These are phyloP conservation scores for Tinea trinotella DNA, from an alignment of 2,888 invertebrate genomes.

Conservation along the genomic window DNA sequence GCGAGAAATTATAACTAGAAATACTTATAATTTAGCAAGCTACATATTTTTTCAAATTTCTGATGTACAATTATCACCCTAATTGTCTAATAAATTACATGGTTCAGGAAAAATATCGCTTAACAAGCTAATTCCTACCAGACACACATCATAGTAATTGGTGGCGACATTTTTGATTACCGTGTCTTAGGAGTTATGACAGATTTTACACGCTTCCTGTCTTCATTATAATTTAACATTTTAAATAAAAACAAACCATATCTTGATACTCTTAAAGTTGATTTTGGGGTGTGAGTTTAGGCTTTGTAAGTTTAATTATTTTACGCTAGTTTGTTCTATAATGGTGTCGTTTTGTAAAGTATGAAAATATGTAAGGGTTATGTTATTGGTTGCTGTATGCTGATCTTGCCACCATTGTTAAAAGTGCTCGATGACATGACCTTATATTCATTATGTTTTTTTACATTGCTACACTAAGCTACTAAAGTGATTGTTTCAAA, in stretches of 20 bases:
- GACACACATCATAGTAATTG: constrained; percentile 15
- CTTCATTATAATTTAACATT: background rate
- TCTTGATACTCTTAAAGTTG: background rate
- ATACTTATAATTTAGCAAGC: too few species aligned
- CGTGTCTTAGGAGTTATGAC: constrained; percentile 17
- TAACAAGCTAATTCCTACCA: background rate
- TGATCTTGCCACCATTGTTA: background rate
- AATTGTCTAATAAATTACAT: background rate
- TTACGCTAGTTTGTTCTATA: background rate
- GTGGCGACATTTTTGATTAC: constrained; percentile 15
- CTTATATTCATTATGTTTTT: too few species aligned
- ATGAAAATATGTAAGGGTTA: background rate
- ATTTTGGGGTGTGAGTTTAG: background rate
- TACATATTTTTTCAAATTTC: too few species aligned
- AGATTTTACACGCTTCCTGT: constrained; percentile 20
- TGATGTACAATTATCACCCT: too few species aligned
- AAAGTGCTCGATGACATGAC: background rate
- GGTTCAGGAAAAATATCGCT: background rate
- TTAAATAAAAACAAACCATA: background rate
- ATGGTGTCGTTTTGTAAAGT: background rate
- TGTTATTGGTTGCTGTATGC: background rate
- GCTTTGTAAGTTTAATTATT: background rate
- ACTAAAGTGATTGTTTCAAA: too few species aligned
- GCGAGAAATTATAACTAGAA: too few species aligned
- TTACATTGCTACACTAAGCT: too few species aligned